Conservation (phyloP, 1,140 invertebrate genomes). For the Ditylenchus dipsaci region DNA sequence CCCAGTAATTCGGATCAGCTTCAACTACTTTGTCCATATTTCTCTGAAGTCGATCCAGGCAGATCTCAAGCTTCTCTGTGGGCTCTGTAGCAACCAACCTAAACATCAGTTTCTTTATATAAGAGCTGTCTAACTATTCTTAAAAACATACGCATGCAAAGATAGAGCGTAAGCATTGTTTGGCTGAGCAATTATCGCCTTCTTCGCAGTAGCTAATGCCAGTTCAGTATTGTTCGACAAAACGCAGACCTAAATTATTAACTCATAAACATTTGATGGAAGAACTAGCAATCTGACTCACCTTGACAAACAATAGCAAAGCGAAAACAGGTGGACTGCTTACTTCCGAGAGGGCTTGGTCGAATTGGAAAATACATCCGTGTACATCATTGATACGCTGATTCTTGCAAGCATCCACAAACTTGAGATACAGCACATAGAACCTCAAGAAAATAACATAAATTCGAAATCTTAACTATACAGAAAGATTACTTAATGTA, state of each 20-base stretch:
- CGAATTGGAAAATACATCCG: background rate
- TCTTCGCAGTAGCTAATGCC: constrained; percentile 13
- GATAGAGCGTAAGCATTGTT: constrained; percentile 21
- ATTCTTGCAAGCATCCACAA: background rate
- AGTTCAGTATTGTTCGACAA: constrained; percentile 14
- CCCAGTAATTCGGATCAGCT: constrained; percentile 27
- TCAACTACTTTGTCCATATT: constrained; percentile 24
- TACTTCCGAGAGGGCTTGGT: background rate
- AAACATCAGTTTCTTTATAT: background rate
- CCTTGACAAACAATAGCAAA: constrained; percentile 11
- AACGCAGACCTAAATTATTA: constrained; percentile 12
- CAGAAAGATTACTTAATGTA: constrained; percentile 9
- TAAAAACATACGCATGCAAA: constrained; percentile 10
- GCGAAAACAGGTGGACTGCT: constrained; percentile 15
- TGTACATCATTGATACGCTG: constrained; percentile 4
- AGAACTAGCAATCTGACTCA: background rate
- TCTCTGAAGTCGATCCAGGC: constrained; percentile 1
- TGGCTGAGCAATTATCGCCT: constrained; percentile 8
- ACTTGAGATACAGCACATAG: constrained; percentile 5
- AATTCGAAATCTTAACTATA: background rate
- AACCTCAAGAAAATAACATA: constrained; percentile 4
- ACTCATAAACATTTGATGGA: background rate
- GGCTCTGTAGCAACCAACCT: background rate
- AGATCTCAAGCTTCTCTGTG: background rate
- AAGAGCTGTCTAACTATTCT: background rate